A percentile compares a stretch with the other conserved stretches of the same genome.
Evolutionary conservation across 2,797 vertebrate species (phyloP).

Genomic region (Myripristis jacobus): DNA sequence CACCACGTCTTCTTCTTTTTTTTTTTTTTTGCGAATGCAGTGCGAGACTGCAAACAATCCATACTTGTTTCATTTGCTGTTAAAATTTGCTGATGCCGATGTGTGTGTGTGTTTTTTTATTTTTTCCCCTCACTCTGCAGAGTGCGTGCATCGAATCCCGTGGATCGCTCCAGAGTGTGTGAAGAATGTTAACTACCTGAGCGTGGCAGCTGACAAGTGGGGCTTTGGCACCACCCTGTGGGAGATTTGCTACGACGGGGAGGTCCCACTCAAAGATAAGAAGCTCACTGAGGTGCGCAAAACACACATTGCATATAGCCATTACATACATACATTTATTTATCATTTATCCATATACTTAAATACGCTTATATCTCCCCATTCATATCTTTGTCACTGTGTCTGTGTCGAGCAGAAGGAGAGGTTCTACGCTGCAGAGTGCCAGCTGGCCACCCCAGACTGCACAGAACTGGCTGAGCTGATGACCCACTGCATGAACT

Average conservation of each 20-base stretch:
- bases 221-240: constrained; percentile 97
- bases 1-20: background rate
- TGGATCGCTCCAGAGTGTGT: constrained; percentile 98
- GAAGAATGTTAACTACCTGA: constrained; percentile 86
- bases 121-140: constrained; percentile 72
- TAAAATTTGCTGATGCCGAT: background rate
- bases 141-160: constrained; percentile 93
- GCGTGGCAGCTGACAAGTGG: constrained; percentile 96
- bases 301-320: background rate
- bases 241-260: constrained; percentile 99
- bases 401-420: constrained; percentile 88
- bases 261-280: constrained; percentile 95
- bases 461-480: constrained; percentile 94
- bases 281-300: constrained; percentile 91
- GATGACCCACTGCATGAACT: constrained; percentile 98
- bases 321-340: no score
- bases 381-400: constrained; percentile 9
- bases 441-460: constrained; percentile 89
- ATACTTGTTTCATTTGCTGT: background rate
- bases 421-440: constrained; percentile 91
- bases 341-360: no score
- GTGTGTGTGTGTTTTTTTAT: no score
- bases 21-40: background rate
- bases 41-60: background rate
- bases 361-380: background rate